These are phyloP conservation scores for Rhinopomastus cyanomelas DNA, from an alignment of 2,113 vertebrate genomes.

Conservation along the genomic window DNA sequence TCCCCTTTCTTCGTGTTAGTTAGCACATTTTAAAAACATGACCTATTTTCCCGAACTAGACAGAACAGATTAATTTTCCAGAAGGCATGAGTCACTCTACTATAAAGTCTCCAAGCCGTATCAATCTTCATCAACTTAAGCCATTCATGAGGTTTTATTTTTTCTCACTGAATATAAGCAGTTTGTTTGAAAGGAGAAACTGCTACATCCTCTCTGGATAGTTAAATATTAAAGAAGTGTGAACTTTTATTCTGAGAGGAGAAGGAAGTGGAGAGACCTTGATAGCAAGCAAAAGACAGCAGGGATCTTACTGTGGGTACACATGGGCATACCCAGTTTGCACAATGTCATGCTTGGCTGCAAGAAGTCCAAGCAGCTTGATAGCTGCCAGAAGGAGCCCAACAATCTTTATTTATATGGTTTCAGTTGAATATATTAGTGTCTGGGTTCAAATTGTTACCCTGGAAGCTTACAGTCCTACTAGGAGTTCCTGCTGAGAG, in stretches of 20 bases:
- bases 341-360: neutral
- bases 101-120: constrained; percentile 62
- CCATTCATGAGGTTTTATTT: constrained; percentile 59
- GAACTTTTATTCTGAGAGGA: constrained; percentile 41
- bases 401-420: constrained; percentile 9
- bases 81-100: constrained; percentile 63
- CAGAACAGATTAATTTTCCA: constrained; percentile 66
- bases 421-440: neutral
- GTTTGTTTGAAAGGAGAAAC: constrained; percentile 50
- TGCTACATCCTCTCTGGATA: constrained; percentile 37
- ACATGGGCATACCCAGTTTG: neutral
- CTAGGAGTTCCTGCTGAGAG: neutral
- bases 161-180: constrained; percentile 62
- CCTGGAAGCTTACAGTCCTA: neutral
- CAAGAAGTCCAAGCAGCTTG: neutral
- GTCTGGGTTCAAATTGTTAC: neutral
- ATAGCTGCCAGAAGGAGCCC: neutral
- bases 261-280: constrained; percentile 7
- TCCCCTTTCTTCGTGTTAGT: constrained; percentile 48
- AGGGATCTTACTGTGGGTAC: neutral
- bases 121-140: constrained; percentile 64
- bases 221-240: constrained; percentile 45
- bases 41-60: constrained; percentile 66
- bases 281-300: constrained; percentile 19
- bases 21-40: constrained; percentile 64